Evolutionary conservation across 2,797 vertebrate species (phyloP), one percentile per base, ranked within the genome.

Genomic region (Nothura maculosa): DNA sequence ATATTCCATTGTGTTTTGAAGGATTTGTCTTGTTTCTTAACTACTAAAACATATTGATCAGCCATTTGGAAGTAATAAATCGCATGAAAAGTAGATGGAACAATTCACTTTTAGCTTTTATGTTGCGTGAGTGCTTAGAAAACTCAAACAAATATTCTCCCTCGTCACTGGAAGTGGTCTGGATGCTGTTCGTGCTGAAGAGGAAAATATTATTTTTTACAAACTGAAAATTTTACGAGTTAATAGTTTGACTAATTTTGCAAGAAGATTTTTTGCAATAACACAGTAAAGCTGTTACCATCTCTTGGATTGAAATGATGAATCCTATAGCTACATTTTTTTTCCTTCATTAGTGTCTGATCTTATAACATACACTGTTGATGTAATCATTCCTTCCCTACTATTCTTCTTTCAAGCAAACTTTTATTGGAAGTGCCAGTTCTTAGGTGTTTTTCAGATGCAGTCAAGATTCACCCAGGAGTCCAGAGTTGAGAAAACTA

Each of bases 161-260:
- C 15, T 45, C 77, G 13, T 60, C 2, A 10, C 60, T 84, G 90
- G 77, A 48, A 50, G 77, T 57, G 78, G 47, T 74, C 43, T 89
- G 64, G 62, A 93, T 62, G 27, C 24, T 76, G 17, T 50, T 92
- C 7, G 15, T 50, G 64, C 54, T 81, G 34, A 48, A 84, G 70
- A 63, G 8, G 36, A 58, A 27, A 60, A 43, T 89, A 75, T 68
- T 1, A 38, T 90, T 79, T 55, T 83, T 93, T 24, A 36, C 80
- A 88, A 73, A 20, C 70, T 43, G 30, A 61, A 92, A 86, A 86
- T 89, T 94, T 95, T 62, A 91, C 25, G 84, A 58, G 58, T 93
- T 86, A 77, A 84, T 64, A 74, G 32, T 82, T 85, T 81, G 15
- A 11, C 42, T 82, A 6, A 14, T 95, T 92, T 90, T 84, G 60